Evolutionary conservation across 2,797 vertebrate genomes (phyloP), one percentile per base, ranked within the genome.

Genomic region (Microchirus variegatus): DNA sequence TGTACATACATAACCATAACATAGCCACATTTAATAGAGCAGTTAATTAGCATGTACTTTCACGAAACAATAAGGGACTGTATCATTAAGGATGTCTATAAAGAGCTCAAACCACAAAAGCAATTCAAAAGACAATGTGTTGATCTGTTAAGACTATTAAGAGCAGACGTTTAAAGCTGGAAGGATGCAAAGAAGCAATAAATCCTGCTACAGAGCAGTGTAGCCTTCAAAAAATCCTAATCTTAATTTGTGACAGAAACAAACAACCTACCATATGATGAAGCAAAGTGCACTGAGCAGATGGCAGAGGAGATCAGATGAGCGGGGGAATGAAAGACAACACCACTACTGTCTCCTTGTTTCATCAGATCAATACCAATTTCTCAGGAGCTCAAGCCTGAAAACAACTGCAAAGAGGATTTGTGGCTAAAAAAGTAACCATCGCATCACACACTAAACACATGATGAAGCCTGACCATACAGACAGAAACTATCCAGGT

Each of bases 331-430:
- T 15, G 14, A 42, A 46, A 56, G 38, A 36, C 19, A 48, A 64
- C 40, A 54, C 31, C 38, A 8, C 9, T 70, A 3, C n/a, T 53
- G 36, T 37, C 8, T 26, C 16, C 18, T 17, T 53, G 2, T 19
- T 67, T 36, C 18, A 36, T 41, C 7, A 9, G 38, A 66, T 73
- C 57, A 53, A 63, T 70, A 31, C 4, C 51, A 36, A 19, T 10
- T 31, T 63, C 15, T 63, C 19, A 50, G 35, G 14, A 14, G 19
- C 51, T 22, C 41, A 65, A 31, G 0, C 6, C 5, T 22, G 36
- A 51, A 67, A 53, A 47, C 13, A 17, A 17, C 12, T 8, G 9
- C 44, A 46, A 13, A 44, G 38, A 44, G 36, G 45, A 47, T 62
- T 54, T 51, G 16, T 38, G 26, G 52, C 22, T 38, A 6, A 2